phyloP scores from a whole-genome alignment of 2,797 vertebrate genomes.

The Sebastes cheni region DNA sequence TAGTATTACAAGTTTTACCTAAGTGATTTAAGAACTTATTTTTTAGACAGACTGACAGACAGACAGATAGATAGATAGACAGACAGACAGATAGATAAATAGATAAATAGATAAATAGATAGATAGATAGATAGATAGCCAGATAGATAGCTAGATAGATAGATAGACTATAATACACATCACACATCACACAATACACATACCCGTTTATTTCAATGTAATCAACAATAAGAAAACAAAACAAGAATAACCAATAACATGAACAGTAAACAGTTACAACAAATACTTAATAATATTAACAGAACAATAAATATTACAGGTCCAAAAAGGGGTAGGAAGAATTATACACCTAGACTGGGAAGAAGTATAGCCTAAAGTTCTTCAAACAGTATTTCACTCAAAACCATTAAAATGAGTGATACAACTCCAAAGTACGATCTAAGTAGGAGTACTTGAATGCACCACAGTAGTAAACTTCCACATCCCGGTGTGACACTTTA shows the following conservation, averaged over 20 bases:
- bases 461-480: neutral
- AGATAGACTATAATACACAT: neutral
- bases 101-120: too few species aligned
- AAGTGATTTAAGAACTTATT: neutral
- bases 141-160: too few species aligned
- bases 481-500: neutral
- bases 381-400: neutral
- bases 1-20: neutral
- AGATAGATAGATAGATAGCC: too few species aligned
- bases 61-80: neutral
- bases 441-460: neutral
- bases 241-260: neutral
- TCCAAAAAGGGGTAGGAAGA: neutral
- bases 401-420: neutral
- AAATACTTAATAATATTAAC: neutral
- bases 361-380: neutral
- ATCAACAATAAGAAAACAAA: neutral
- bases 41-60: neutral
- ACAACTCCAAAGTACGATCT: accelerated
- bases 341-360: neutral
- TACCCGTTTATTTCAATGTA: neutral
- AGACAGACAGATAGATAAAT: neutral
- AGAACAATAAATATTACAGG: neutral
- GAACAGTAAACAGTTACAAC: neutral
- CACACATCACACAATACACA: neutral